Evolutionary conservation across 1,140 invertebrate species (phyloP), one percentile per base, ranked within the genome.

Genomic region (Notospermus geniculatus): DNA sequence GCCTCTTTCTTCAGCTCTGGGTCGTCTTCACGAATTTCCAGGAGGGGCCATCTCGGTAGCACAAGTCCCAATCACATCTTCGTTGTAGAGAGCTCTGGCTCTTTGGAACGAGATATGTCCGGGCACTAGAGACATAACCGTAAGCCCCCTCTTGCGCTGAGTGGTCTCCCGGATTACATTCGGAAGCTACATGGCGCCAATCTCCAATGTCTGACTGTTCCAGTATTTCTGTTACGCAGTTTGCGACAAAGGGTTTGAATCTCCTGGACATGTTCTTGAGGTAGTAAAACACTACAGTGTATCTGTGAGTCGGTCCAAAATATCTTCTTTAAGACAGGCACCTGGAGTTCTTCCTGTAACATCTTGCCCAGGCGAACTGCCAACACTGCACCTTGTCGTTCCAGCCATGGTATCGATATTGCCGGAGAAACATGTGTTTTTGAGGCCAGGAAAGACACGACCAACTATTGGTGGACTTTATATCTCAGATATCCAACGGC

Each of bases 201-300:
- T 66, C 46, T 0, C 63, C 57, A 13, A 45, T 9, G 7, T 58
- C 25, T 0, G 70, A 67, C 0, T 22, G 59, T 17, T 60, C 56
- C 58, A 71, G 74, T 39, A 83, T 82, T 69, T 79, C 67, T 5
- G 63, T n/a, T n/a, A n/a, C n/a, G n/a, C n/a, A n/a, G n/a, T n/a
- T n/a, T n/a, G n/a, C n/a, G n/a, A n/a, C n/a, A n/a, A n/a, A n/a
- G n/a, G n/a, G n/a, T n/a, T n/a, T n/a, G n/a, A n/a, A n/a, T n/a
- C n/a, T n/a, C n/a, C 28, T 19, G 29, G 19, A 30, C 27, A 29
- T 23, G 58, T 60, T 67, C 17, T 36, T 19, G 2, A 67, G 29
- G 56, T 62, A 62, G 9, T 52, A 53, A 23, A 64, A 50, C 2
- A 67, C 57, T 23, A n/a, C n/a, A n/a, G n/a, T n/a, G n/a, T n/a